A percentile compares a stretch with the other conserved stretches of the same genome.
Conservation (phyloP, 2,797 vertebrate genomes). For the Antrozous pallidus region DNA sequence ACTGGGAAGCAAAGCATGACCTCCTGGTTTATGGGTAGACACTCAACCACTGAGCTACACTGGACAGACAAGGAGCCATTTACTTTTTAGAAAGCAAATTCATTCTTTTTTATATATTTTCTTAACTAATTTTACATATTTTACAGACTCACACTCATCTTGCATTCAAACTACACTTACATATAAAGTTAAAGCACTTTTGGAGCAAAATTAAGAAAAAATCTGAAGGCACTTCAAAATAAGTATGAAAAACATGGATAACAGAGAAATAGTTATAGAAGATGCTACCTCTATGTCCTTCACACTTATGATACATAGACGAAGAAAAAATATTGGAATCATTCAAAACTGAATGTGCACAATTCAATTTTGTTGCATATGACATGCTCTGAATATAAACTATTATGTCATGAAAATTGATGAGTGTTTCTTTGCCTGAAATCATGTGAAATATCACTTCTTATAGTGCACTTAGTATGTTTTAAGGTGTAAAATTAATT, state of each 20-base stretch:
- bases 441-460: slow-evolving; percentile 9
- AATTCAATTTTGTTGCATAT: background rate
- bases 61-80: background rate
- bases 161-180: background rate
- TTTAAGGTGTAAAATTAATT: background rate
- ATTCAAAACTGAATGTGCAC: background rate
- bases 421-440: background rate
- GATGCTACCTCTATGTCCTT: background rate
- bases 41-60: too few species aligned
- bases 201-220: background rate
- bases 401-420: background rate
- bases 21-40: too few species aligned
- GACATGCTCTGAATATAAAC: background rate
- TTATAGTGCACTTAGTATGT: background rate
- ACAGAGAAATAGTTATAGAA: background rate
- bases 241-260: background rate
- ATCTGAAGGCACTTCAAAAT: background rate
- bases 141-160: background rate
- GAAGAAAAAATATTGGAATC: background rate
- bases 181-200: background rate
- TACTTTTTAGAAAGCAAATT: background rate
- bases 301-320: background rate
- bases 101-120: background rate
- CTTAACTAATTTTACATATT: background rate
- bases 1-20: too few species aligned